These are phyloP conservation scores for Myxocyprinus asiaticus DNA, from an alignment of 2,113 vertebrate genomes.

Conservation along the genomic window DNA sequence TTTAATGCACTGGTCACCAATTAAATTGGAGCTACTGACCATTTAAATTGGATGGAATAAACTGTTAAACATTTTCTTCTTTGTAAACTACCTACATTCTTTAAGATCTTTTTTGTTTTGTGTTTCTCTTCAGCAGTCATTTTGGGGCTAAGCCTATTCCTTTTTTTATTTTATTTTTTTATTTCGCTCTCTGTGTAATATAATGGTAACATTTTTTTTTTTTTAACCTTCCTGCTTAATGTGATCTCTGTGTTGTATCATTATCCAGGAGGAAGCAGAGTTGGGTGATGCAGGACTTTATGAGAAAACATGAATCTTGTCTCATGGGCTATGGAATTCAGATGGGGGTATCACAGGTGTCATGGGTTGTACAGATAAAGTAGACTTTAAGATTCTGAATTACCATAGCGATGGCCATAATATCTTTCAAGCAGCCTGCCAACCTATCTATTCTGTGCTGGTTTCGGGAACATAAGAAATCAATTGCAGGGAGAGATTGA, in stretches of 20 bases:
- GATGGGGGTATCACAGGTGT: conserved; percentile 53
- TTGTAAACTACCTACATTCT: conserved; percentile 37
- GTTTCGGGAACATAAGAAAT: conserved; percentile 67
- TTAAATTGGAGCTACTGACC: conserved; percentile 49
- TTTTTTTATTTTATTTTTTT: background rate
- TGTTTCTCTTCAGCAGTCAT: conserved; percentile 51
- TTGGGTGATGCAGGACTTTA: conserved; percentile 60
- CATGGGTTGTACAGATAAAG: conserved; percentile 69
- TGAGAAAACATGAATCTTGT: conserved; percentile 73
- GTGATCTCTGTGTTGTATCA: conserved; percentile 64
- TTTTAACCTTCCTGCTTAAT: conserved; percentile 55
- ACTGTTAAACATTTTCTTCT: conserved; percentile 44
- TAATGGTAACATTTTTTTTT: background rate
- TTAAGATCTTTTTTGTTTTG: conserved; percentile 49
- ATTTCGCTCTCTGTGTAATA: background rate
- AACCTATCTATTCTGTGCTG: conserved; percentile 61
- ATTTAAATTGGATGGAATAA: conserved; percentile 59
- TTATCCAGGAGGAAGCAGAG: conserved; percentile 61
- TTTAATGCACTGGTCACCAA: conserved; percentile 69
- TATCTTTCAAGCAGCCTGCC: conserved; percentile 60
- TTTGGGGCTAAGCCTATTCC: background rate
- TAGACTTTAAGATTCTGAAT: conserved; percentile 70
- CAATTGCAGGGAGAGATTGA: conserved; percentile 67
- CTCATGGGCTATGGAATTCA: conserved; percentile 62
- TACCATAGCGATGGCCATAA: conserved; percentile 65